Base-by-base conservation (phyloP, 2,797 vertebrate species). In the Rhyacichthys aspro region DNA sequence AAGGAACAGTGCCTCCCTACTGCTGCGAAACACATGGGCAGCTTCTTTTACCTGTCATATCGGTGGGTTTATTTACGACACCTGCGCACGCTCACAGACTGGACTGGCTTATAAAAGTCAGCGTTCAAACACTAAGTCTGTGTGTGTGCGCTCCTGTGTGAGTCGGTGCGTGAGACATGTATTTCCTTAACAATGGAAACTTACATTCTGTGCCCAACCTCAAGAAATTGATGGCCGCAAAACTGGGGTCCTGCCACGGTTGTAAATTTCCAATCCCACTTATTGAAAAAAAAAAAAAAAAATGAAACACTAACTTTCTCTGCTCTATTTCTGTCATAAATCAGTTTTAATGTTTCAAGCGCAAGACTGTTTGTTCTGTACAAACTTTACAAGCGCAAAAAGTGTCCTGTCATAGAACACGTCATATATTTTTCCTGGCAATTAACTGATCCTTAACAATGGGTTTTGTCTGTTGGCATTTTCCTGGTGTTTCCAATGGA, bases 161-260 rank as follows among this genome's bases (percentile, higher is more conserved):
- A 54, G 57, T 38, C 39, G 64, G 65, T 65, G 67, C 67, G 65
- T 81, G 49, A 76, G 63, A 72, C 82, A 81, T 75, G 71, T 55
- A 78, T 77, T 89, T 85, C 79, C 79, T 86, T 85, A 85, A 86
- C 80, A 87, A 89, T 87, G 89, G 87, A 90, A 88, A 90, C 79
- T 87, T 88, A 2, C 67, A 72, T 87, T 84, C 68, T 43, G 65
- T 78, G 79, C 82, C 83, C 79, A 76, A 83, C 86, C 87, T 79
- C 83, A 87, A 82, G 79, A 84, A 85, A 89, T 61, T 76, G 84
- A 87, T 79, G 79, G 84, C 80, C 79, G 80, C 79, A 84, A 71
- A 85, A 72, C 67, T 82, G 74, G 76, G 79, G 60, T 70, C 37
- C 59, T 79, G 78, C 83, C 76, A 83, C 55, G 48, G 80, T 67